These are phyloP conservation scores for Cebidichthys violaceus DNA, from an alignment of 2,113 vertebrate genomes.

Conservation along the genomic window DNA sequence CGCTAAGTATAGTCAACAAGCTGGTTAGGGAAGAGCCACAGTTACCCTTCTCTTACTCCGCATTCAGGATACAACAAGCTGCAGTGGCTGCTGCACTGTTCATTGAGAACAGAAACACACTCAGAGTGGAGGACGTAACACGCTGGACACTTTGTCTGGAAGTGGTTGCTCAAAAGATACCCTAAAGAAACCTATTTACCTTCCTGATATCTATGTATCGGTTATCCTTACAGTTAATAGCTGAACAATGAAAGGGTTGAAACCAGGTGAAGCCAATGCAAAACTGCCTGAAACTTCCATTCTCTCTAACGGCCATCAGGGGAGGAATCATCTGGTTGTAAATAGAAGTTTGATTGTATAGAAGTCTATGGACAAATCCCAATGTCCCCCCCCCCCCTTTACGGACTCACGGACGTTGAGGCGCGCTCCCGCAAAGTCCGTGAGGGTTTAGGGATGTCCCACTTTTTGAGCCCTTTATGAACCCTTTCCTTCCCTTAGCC, in stretches of 20 bases:
- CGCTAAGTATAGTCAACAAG: constrained; percentile 34
- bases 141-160: not conserved
- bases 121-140: not conserved
- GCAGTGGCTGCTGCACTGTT: constrained; percentile 44
- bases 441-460: no score
- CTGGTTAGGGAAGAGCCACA: constrained; percentile 27
- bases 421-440: no score
- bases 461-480: no score
- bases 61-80: constrained; percentile 55
- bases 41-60: constrained; percentile 31
- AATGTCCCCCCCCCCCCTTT: no score
- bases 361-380: no score
- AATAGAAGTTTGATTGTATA: not conserved
- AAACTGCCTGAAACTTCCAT: not conserved
- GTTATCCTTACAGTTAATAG: not conserved
- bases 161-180: not conserved
- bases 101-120: not conserved
- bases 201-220: not conserved
- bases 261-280: not conserved
- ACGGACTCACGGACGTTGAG: no score
- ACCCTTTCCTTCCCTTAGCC: no score
- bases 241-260: not conserved
- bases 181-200: not conserved
- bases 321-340: no score
- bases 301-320: not conserved